Base-by-base conservation (phyloP, 2,797 vertebrate genomes). In the Fistularia tabacaria region DNA sequence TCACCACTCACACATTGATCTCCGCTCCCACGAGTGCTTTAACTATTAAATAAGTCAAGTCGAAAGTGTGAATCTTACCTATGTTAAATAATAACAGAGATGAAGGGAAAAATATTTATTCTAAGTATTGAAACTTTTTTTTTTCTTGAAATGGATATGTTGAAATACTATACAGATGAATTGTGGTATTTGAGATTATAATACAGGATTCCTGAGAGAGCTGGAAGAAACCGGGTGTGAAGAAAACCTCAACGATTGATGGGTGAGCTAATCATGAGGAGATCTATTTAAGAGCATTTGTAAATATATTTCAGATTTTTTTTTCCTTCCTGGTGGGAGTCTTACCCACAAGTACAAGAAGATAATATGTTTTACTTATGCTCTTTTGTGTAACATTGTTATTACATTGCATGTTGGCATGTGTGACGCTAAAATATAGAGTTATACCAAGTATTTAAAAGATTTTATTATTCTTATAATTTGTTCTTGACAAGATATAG, bases 401-500 rank as follows among this genome's bases (percentile, higher is more conserved):
- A 83, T 83, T 83, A 74, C 81, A 71, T 62, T 89, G 95, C 94
- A 97, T 92, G 93, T 87, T 71, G 88, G 87, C 89, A 89, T 85
- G 80, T 64, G 84, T 86, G 76, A 77, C 36, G 69, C 82, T 59
- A 79, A 58, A 11, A 63, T 59, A 51, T 69, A 49, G 54, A 66
- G 66, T 65, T 63, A 67, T 57, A 73, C 62, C 67, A 46, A 64
- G 64, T 79, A 74, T 84, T 75, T 83, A 79, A 78, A 63, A 71
- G 11, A 76, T 66, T 77, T 73, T 87, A 88, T 80, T 68, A 90
- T 82, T 82, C 67, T 89, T 89, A 86, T 88, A 81, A 75, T 90
- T 91, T 81, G 69, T 80, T 80, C 65, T 84, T 63, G 51, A 68
- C 45, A 77, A 86, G 71, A 77, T 46, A 46, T 38, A 14, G 12